Percentiles rank a stretch among this genome's conserved stretches.
Evolutionary conservation across 2,797 vertebrate genomes (phyloP).

Genomic region (Halcyon badia): DNA sequence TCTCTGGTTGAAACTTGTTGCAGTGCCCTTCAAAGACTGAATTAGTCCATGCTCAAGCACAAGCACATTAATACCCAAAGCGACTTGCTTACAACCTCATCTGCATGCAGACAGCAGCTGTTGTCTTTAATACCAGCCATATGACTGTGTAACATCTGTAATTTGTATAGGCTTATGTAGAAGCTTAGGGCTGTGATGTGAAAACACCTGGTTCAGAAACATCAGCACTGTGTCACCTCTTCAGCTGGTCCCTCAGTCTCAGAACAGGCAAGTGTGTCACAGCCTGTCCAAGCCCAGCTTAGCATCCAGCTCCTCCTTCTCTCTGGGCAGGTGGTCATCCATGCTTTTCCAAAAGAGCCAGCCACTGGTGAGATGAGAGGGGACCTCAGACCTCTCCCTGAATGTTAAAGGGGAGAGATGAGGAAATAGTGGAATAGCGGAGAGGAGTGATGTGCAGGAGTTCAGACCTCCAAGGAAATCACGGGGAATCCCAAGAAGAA

Average conservation of each 20-base stretch:
- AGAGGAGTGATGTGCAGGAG: neutral
- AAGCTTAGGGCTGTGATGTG: neutral
- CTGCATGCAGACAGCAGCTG: neutral
- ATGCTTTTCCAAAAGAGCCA: neutral
- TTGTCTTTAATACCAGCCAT: neutral
- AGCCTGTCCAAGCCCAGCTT: neutral
- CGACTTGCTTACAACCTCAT: neutral
- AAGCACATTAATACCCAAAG: neutral
- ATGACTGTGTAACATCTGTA: neutral
- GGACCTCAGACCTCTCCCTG: neutral
- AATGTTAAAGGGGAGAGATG: neutral
- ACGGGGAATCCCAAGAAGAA: neutral
- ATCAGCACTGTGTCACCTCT: fast-evolving
- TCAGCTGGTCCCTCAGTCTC: neutral
- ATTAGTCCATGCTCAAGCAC: neutral
- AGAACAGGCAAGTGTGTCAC: neutral
- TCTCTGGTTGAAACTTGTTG: neutral
- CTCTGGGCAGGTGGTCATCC: neutral
- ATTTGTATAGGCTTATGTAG: neutral
- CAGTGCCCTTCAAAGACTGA: neutral
- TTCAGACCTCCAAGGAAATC: neutral
- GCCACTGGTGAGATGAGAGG: neutral
- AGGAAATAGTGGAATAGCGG: neutral
- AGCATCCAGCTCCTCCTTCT: neutral
- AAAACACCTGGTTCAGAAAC: neutral